Percentiles rank a stretch among this genome's conserved stretches.
Conservation (phyloP, 2,113 vertebrate species). For the Anthoscopus minutus region DNA sequence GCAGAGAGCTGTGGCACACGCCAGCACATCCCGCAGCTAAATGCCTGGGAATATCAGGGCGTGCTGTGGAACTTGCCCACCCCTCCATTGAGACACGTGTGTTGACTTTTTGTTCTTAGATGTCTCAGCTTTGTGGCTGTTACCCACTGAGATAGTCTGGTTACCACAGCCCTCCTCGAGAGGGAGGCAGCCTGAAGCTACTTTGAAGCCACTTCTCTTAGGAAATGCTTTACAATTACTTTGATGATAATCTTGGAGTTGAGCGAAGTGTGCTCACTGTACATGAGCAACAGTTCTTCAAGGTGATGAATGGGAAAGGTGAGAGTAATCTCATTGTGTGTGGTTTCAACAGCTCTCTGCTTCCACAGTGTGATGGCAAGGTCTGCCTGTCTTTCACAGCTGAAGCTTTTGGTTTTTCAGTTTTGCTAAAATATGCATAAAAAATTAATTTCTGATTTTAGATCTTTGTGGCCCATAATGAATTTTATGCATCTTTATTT, state of each 20-base stretch:
- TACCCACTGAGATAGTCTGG: not conserved
- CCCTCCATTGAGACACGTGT: rapidly evolving
- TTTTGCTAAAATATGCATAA: not conserved
- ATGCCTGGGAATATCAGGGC: not conserved
- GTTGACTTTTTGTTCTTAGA: not conserved
- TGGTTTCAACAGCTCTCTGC: not conserved
- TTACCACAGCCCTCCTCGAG: rapidly evolving
- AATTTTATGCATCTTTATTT: not conserved
- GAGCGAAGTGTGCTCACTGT: not conserved
- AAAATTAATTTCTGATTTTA: not conserved
- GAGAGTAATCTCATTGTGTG: not conserved
- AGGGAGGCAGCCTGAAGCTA: not conserved
- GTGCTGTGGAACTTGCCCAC: not conserved
- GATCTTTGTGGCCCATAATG: not conserved
- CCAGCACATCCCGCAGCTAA: not conserved
- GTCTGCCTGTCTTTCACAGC: not conserved
- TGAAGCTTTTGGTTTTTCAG: not conserved
- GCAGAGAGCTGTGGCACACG: not conserved
- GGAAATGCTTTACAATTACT: not conserved
- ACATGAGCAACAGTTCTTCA: not conserved
- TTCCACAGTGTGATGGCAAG: not conserved
- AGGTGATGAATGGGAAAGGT: not conserved
- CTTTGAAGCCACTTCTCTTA: not conserved
- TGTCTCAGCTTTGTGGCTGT: not conserved
- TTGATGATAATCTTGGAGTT: not conserved